phyloP scores from a whole-genome alignment of 2,113 vertebrate species.

The Neodontobutis hainanensis region DNA sequence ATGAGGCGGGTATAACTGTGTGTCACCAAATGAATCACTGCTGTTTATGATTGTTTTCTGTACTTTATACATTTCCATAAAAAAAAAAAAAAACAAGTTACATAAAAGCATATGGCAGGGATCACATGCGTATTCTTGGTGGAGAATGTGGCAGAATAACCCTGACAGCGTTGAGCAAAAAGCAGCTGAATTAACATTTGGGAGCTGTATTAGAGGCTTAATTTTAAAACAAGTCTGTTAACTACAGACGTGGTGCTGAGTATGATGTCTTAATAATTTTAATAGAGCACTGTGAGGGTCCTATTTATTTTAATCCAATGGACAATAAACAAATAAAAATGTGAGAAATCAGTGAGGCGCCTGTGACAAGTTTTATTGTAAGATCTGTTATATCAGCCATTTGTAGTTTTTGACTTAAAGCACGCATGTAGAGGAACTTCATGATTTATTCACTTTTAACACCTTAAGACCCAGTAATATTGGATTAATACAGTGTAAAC shows the following conservation, averaged over 20 bases:
- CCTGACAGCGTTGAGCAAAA: slow-evolving; percentile 19
- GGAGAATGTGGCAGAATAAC: neutral
- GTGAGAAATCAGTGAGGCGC: slow-evolving; percentile 8
- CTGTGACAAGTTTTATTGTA: slow-evolving; percentile 7
- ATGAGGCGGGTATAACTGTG: neutral
- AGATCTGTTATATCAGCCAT: neutral
- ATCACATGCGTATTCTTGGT: slow-evolving; percentile 11
- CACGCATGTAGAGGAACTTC: no score
- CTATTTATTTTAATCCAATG: slow-evolving; percentile 3
- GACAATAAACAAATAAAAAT: slow-evolving; percentile 22
- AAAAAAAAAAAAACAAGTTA: slow-evolving; percentile 6
- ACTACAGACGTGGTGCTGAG: slow-evolving; percentile 24
- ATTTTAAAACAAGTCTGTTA: slow-evolving; percentile 29
- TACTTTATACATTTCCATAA: neutral
- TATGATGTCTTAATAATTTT: slow-evolving; percentile 40
- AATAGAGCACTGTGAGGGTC: slow-evolving; percentile 10
- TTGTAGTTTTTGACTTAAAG: no score
- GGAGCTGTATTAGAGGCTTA: slow-evolving; percentile 19
- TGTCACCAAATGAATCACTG: slow-evolving; percentile 14
- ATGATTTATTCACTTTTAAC: no score
- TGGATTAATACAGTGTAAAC: no score
- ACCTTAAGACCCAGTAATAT: no score
- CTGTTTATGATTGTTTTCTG: slow-evolving; percentile 1
- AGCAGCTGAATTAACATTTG: slow-evolving; percentile 39
- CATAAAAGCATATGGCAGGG: slow-evolving; percentile 9